Conservation (phyloP, 2,113 vertebrate species). For the Dipodomys spectabilis region DNA sequence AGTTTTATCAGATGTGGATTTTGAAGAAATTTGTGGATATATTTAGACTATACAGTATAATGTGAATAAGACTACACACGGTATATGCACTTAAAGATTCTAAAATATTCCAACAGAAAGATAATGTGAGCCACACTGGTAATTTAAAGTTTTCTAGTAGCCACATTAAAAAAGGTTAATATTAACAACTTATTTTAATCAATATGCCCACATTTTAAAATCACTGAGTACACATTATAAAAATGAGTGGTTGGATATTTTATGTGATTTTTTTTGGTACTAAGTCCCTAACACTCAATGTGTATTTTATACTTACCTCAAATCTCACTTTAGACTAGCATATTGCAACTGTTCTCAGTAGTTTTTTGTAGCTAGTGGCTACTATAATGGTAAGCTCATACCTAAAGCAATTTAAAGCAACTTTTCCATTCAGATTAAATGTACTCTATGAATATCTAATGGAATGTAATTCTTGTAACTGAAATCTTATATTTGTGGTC, state of each 20-base stretch:
- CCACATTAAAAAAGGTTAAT: background rate
- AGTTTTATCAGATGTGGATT: background rate
- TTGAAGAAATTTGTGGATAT: constrained; percentile 17
- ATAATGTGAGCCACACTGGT: background rate
- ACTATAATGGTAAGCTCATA: background rate
- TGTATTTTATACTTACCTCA: background rate
- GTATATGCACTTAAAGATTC: background rate
- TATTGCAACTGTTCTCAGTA: background rate
- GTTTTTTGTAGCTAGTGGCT: background rate
- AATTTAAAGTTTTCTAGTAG: background rate
- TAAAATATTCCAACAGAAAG: constrained; percentile 4
- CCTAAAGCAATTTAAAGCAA: background rate
- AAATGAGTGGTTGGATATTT: background rate
- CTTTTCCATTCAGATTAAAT: background rate
- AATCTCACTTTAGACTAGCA: background rate
- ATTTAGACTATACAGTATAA: background rate
- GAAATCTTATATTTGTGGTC: constrained; percentile 19
- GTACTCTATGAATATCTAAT: background rate
- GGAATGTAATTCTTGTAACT: constrained; percentile 29
- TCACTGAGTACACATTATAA: constrained; percentile 12
- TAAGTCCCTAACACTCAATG: background rate
- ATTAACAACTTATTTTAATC: constrained; percentile 40
- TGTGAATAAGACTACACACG: background rate
- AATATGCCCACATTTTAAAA: background rate
- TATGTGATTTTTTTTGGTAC: background rate